Evolutionary conservation across 2,113 vertebrate genomes (phyloP).

Genomic region (Thalassoma bifasciatum): DNA sequence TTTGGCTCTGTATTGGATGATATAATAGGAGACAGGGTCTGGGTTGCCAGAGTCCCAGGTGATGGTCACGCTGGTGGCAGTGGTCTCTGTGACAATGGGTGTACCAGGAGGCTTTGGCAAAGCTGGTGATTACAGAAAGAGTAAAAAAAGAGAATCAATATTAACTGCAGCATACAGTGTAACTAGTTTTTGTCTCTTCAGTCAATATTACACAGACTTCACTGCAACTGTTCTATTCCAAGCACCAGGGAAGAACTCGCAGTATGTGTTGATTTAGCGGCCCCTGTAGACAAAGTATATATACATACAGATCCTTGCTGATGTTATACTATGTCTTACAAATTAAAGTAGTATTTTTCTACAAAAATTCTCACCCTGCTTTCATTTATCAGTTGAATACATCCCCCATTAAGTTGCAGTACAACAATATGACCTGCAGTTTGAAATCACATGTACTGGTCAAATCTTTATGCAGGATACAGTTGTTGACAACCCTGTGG

Average conservation of each 20-base stretch:
- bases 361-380: too few relatives aligned
- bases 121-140: slow-evolving; percentile 77
- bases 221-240: neutral
- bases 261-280: too few relatives aligned
- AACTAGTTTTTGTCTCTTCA: neutral
- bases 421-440: neutral
- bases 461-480: neutral
- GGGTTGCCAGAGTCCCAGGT: slow-evolving; percentile 99
- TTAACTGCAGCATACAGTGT: neutral
- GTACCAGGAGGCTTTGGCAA: slow-evolving; percentile 95
- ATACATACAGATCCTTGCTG: too few relatives aligned
- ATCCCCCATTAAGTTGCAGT: too few relatives aligned
- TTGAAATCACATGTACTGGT: neutral
- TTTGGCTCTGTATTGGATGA: slow-evolving; percentile 97
- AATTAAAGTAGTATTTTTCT: too few relatives aligned
- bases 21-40: slow-evolving; percentile 95
- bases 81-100: slow-evolving; percentile 95
- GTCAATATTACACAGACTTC: neutral
- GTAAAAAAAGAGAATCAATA: neutral
- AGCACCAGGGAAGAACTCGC: neutral
- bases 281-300: too few relatives aligned
- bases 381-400: too few relatives aligned
- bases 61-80: slow-evolving; percentile 97
- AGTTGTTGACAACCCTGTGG: neutral
- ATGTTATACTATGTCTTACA: too few relatives aligned